phyloP scores from a whole-genome alignment of 2,113 vertebrate species.

The Porphyrio hochstetteri region DNA sequence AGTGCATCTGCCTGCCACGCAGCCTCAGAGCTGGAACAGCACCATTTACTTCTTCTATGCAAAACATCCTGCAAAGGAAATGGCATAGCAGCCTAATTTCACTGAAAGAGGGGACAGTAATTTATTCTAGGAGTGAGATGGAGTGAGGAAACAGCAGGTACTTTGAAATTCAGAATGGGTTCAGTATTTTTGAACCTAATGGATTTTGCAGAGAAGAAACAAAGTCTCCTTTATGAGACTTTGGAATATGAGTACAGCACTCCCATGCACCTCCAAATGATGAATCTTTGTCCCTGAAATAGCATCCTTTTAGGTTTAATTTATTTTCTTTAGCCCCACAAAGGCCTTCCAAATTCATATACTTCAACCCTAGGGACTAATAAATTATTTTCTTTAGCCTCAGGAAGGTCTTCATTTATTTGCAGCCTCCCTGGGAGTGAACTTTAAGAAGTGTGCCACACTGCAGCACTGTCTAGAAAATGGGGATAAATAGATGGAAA shows the following conservation, averaged over 20 bases:
- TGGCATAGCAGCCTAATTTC: slow-evolving; percentile 27
- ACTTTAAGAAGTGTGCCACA: background rate
- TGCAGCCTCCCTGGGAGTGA: slow-evolving; percentile 51
- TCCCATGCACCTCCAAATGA: slow-evolving; percentile 49
- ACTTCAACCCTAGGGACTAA: slow-evolving; percentile 58
- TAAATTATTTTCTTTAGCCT: slow-evolving; percentile 70
- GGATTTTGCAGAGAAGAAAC: slow-evolving; percentile 41
- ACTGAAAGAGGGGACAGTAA: slow-evolving; percentile 13
- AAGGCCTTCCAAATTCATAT: slow-evolving; percentile 70
- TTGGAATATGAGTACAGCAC: slow-evolving; percentile 5
- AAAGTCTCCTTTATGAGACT: slow-evolving; percentile 33
- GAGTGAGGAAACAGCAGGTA: background rate
- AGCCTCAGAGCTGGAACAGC: slow-evolving; percentile 13
- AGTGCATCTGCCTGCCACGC: background rate
- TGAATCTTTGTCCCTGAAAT: slow-evolving; percentile 74
- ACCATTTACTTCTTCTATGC: slow-evolving; percentile 47
- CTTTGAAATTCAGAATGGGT: slow-evolving; percentile 40
- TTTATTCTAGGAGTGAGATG: slow-evolving; percentile 40
- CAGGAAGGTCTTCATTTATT: slow-evolving; percentile 75
- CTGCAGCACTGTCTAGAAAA: background rate
- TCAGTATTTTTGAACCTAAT: slow-evolving; percentile 1
- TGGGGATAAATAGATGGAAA: background rate
- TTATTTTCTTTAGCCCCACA: slow-evolving; percentile 70
- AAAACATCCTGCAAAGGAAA: slow-evolving; percentile 42
- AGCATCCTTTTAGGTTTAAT: slow-evolving; percentile 73